Conservation (phyloP, 2,797 vertebrate genomes). For the Peromyscus attwateri region DNA sequence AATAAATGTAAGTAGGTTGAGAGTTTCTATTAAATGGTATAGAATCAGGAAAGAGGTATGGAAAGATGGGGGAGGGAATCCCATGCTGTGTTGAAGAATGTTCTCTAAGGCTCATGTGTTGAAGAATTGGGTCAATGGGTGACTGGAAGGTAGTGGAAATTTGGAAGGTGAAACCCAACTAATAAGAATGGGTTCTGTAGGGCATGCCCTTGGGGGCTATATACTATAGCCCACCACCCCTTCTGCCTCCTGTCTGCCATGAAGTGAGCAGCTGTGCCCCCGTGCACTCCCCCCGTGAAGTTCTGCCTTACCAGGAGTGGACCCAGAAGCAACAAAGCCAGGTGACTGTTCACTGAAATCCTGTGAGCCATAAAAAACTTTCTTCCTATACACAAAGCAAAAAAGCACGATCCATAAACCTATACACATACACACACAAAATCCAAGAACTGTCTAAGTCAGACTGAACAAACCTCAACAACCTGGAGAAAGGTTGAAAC, state of each 20-base stretch:
- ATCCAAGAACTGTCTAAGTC: background rate
- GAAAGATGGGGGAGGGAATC: background rate
- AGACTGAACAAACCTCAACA: background rate
- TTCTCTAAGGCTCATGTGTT: background rate
- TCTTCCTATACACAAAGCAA: background rate
- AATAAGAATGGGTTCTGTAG: background rate
- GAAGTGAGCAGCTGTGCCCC: background rate
- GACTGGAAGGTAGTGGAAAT: background rate
- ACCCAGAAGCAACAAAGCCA: background rate
- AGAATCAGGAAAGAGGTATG: background rate
- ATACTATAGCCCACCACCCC: background rate
- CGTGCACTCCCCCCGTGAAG: background rate
- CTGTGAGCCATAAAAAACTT: background rate
- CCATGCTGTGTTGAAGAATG: background rate
- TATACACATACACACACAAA: background rate
- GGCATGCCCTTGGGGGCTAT: too few species aligned
- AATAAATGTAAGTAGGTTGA: slow-evolving; percentile 18
- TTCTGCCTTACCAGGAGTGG: background rate
- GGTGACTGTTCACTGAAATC: background rate
- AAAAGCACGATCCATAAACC: background rate
- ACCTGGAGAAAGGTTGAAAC: background rate
- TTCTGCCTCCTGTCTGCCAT: background rate
- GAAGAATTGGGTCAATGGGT: background rate
- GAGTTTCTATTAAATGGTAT: background rate
- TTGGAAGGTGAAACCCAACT: background rate